phyloP scores from a whole-genome alignment of 1,140 invertebrate genomes.

The Periplaneta americana region DNA sequence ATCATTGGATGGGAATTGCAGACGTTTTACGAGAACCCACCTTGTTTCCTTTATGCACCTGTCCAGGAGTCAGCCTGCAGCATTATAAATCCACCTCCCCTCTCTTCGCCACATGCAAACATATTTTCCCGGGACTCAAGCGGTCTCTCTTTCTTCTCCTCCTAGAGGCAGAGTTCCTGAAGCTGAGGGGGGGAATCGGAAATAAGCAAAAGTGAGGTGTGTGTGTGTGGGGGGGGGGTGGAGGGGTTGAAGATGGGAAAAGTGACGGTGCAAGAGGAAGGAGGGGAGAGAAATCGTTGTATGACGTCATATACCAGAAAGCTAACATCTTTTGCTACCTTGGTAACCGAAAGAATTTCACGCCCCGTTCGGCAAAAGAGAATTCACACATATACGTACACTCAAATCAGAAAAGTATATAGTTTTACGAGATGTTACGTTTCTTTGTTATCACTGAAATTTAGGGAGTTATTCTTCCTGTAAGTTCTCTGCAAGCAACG shows the following conservation, averaged over 20 bases:
- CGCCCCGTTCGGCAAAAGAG: background rate
- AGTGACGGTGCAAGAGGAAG: background rate
- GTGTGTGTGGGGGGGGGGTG: background rate
- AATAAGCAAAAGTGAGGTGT: background rate
- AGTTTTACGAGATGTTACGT: background rate
- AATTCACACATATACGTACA: background rate
- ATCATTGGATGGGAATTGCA: no score
- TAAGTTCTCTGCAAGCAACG: no score
- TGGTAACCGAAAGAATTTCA: background rate
- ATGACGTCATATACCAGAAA: background rate
- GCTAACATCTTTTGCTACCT: background rate
- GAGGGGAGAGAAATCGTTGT: background rate
- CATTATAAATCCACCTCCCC: background rate
- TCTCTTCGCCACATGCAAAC: background rate
- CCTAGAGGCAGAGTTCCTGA: background rate
- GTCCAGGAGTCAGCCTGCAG: background rate
- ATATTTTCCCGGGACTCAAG: background rate
- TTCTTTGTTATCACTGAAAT: no score
- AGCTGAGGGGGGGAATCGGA: background rate
- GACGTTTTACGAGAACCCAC: no score
- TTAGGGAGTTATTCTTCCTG: no score
- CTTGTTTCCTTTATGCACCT: background rate
- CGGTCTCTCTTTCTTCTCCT: background rate
- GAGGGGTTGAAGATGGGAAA: background rate
- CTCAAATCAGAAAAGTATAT: background rate